A percentile compares a stretch with the other conserved stretches of the same genome.
Evolutionary conservation across 2,888 invertebrate species (phyloP).

Genomic region (Microctonus hyperodae): DNA sequence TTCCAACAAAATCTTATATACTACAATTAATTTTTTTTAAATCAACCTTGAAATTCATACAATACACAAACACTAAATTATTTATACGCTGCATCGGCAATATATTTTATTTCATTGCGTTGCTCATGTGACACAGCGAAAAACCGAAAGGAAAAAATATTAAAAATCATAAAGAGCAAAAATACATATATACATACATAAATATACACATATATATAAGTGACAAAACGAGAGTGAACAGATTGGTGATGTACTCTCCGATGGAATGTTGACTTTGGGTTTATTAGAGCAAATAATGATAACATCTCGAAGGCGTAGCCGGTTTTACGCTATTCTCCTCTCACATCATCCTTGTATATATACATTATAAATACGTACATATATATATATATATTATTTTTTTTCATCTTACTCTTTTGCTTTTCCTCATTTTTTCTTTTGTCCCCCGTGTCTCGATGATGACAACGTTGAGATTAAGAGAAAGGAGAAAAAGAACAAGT

Average conservation of each 20-base stretch:
- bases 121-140: too few species aligned
- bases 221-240: conserved; percentile 22
- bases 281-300: conserved; percentile 61
- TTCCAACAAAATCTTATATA: not conserved
- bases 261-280: conserved; percentile 52
- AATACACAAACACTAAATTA: too few species aligned
- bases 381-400: not conserved
- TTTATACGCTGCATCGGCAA: too few species aligned
- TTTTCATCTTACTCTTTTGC: conserved; percentile 13
- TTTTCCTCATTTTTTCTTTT: conserved; percentile 15
- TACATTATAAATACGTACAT: not conserved
- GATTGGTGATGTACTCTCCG: conserved; percentile 50
- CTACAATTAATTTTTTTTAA: too few species aligned
- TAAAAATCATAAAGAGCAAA: not conserved
- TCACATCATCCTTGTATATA: conserved; percentile 2
- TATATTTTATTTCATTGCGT: too few species aligned
- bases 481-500: conserved; percentile 17
- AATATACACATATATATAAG: not conserved
- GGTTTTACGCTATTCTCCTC: conserved; percentile 35
- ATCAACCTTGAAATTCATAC: too few species aligned
- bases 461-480: not conserved
- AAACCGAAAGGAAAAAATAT: not conserved
- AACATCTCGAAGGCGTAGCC: conserved; percentile 56
- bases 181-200: not conserved
- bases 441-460: not conserved